A percentile compares a stretch with the other conserved stretches of the same genome.
Evolutionary conservation across 1,140 invertebrate species (phyloP).

Genomic region (Nasonia longicornis): DNA sequence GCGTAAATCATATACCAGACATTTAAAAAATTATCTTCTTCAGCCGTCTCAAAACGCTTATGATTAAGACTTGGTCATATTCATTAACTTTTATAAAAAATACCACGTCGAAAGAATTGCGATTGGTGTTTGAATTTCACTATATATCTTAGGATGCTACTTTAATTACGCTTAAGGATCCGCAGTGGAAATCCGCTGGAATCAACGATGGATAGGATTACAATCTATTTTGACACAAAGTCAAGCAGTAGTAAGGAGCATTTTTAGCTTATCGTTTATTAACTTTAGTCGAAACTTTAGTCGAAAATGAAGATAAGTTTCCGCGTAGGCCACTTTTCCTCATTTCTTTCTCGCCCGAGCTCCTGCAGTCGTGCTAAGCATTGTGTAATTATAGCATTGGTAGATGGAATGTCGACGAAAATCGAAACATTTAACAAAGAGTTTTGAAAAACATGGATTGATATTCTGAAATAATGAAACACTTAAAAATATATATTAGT

Average conservation of each 20-base stretch:
- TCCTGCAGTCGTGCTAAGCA: slow-evolving; percentile 15
- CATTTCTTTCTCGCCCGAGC: neutral
- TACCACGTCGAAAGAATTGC: neutral
- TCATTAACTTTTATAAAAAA: slow-evolving; percentile 21
- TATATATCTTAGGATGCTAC: neutral
- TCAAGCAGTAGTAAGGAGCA: slow-evolving; percentile 15
- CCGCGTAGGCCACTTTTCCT: slow-evolving; percentile 11
- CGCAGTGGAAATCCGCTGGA: neutral
- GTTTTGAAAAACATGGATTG: slow-evolving; percentile 4
- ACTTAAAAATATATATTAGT: slow-evolving; percentile 20
- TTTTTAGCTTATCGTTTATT: neutral
- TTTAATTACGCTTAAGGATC: slow-evolving; percentile 12
- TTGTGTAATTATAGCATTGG: slow-evolving; percentile 9
- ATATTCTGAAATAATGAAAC: slow-evolving; percentile 27
- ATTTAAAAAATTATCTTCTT: slow-evolving; percentile 11
- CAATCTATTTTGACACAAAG: slow-evolving; percentile 11
- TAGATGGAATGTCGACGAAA: slow-evolving; percentile 41
- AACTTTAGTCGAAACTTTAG: neutral
- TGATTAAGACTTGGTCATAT: slow-evolving; percentile 27
- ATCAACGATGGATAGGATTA: slow-evolving; percentile 4
- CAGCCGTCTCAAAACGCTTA: slow-evolving; percentile 13
- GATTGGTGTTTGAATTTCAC: slow-evolving; percentile 22
- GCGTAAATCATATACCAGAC: neutral
- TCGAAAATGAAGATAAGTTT: slow-evolving; percentile 7
- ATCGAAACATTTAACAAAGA: slow-evolving; percentile 13